Conservation (phyloP, 2,888 invertebrate genomes). For the Cheiracanthium punctorium region DNA sequence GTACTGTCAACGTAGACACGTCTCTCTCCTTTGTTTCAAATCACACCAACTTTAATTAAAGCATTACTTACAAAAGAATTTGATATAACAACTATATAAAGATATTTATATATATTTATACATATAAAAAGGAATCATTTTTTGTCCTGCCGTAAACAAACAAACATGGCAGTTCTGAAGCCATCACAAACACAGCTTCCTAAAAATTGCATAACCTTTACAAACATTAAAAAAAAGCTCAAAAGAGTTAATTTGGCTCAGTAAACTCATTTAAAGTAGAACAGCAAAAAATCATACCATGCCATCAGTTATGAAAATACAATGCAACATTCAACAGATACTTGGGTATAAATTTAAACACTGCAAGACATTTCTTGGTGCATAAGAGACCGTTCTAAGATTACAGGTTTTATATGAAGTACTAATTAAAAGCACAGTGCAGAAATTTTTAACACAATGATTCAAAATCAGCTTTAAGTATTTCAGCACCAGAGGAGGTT, state of each 20-base stretch:
- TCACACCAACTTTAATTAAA: slow-evolving; percentile 60
- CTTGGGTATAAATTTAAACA: slow-evolving; percentile 42
- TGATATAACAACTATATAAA: slow-evolving; percentile 69
- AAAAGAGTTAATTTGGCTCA: slow-evolving; percentile 60
- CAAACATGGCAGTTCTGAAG: slow-evolving; percentile 66
- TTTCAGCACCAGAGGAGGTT: slow-evolving; percentile 34
- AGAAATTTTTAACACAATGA: slow-evolving; percentile 22
- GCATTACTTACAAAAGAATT: slow-evolving; percentile 68
- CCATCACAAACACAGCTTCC: slow-evolving; percentile 53
- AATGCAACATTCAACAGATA: not conserved
- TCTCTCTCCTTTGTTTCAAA: slow-evolving; percentile 50
- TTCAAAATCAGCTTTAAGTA: slow-evolving; percentile 19
- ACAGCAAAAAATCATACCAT: slow-evolving; percentile 10
- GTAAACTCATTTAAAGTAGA: slow-evolving; percentile 25
- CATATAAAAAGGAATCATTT: slow-evolving; percentile 63
- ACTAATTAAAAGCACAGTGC: slow-evolving; percentile 34
- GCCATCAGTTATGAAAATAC: not conserved
- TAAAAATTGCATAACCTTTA: slow-evolving; percentile 63
- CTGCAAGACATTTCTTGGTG: slow-evolving; percentile 31
- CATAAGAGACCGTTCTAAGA: not conserved
- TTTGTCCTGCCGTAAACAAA: slow-evolving; percentile 67
- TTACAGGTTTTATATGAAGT: slow-evolving; percentile 6
- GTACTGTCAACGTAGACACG: slow-evolving; percentile 18
- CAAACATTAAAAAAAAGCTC: slow-evolving; percentile 64
- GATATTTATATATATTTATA: slow-evolving; percentile 69